Conservation (phyloP, 2,888 invertebrate species). For the Callyntrura guangdongensis region DNA sequence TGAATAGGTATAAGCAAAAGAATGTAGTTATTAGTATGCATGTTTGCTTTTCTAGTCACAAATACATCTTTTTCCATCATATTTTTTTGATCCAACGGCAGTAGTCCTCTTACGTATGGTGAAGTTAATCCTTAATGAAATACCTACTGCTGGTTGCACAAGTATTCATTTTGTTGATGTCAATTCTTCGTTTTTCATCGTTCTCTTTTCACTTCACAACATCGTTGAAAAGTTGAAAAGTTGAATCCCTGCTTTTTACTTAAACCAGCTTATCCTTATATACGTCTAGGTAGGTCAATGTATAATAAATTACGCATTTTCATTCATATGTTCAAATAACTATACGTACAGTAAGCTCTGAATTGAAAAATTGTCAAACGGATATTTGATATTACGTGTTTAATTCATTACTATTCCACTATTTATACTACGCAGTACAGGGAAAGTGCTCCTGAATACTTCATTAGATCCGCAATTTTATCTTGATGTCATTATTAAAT, state of each 20-base stretch:
- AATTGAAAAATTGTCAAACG: not conserved
- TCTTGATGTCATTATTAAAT: too few species aligned
- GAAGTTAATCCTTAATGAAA: not conserved
- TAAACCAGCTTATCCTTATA: not conserved
- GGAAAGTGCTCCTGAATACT: too few species aligned
- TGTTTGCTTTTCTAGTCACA: conserved; percentile 15
- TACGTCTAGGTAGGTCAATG: not conserved
- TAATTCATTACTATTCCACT: too few species aligned
- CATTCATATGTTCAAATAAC: too few species aligned
- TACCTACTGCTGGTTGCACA: not conserved
- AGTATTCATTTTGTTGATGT: conserved; percentile 16
- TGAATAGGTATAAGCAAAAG: too few species aligned
- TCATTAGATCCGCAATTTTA: too few species aligned
- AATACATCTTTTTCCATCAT: conserved; percentile 28
- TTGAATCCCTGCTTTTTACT: not conserved
- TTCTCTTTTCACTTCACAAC: not conserved
- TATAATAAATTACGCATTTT: too few species aligned
- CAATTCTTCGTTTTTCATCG: not conserved
- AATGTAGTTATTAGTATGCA: not conserved
- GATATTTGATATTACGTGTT: not conserved
- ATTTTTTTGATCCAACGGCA: not conserved
- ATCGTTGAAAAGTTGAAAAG: not conserved
- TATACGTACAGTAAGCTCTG: too few species aligned
- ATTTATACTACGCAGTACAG: too few species aligned
- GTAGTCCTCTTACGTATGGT: not conserved